Conservation (phyloP, 2,113 vertebrate species). For the Conger conger region DNA sequence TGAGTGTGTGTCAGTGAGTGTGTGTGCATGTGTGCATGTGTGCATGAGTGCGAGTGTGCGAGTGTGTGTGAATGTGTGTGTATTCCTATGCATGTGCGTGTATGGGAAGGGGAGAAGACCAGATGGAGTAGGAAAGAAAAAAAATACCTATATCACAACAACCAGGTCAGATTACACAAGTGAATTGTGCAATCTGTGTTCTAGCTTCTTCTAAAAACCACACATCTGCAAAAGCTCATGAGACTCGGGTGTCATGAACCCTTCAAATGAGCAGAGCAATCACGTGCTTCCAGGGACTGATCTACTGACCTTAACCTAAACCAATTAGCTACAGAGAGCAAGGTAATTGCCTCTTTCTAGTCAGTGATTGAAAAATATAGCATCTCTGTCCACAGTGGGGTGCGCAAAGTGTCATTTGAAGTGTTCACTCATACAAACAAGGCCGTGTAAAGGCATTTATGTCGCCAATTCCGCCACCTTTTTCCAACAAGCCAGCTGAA, state of each 20-base stretch:
- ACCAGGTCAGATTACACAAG: not conserved
- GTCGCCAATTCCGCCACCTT: not conserved
- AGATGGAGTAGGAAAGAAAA: not conserved
- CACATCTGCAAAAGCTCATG: too few species aligned
- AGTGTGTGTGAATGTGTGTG: conserved; percentile 5
- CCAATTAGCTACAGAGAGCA: not conserved
- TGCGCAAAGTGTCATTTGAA: not conserved
- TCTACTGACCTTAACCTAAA: not conserved
- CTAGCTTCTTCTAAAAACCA: not conserved
- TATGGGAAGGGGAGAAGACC: not conserved
- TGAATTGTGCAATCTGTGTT: not conserved
- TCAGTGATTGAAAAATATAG: not conserved
- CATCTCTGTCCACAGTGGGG: not conserved
- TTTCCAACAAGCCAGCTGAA: not conserved
- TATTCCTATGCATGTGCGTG: conserved; percentile 11
- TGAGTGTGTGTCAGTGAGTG: too few species aligned
- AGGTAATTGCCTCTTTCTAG: not conserved
- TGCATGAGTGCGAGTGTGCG: too few species aligned
- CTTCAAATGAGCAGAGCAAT: not conserved
- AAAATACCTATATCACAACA: too few species aligned
- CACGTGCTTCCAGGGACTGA: not conserved
- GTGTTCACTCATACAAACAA: not conserved
- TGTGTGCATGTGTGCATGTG: too few species aligned
- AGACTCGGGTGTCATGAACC: too few species aligned
- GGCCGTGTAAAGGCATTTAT: not conserved